A percentile compares a stretch with the other conserved stretches of the same genome.
These are phyloP conservation scores for Rhamnusium bicolor DNA, from an alignment of 2,888 invertebrate species.

Conservation along the genomic window DNA sequence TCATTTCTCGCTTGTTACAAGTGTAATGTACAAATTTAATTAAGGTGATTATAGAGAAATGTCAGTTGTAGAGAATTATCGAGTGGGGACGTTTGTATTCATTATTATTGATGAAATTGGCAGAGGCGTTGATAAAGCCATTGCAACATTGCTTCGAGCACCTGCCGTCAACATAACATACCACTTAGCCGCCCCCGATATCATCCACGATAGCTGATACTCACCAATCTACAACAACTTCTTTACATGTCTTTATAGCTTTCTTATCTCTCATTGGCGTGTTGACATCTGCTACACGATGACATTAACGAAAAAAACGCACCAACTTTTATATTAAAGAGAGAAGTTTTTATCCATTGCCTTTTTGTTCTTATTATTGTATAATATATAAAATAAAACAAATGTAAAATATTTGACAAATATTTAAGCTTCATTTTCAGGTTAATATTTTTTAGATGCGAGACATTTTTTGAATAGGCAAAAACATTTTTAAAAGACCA, in stretches of 20 bases:
- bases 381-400: too few species aligned
- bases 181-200: constrained; percentile 63
- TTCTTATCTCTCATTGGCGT: constrained; percentile 43
- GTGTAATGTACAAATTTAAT: constrained; percentile 15
- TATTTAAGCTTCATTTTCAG: too few species aligned
- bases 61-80: background rate
- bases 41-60: constrained; percentile 1
- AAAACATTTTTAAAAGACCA: too few species aligned
- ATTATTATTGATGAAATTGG: constrained; percentile 41
- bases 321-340: background rate
- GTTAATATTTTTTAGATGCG: too few species aligned
- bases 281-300: constrained; percentile 24
- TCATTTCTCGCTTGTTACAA: background rate
- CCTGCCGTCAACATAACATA: constrained; percentile 61
- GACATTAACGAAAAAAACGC: background rate
- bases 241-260: constrained; percentile 48
- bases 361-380: background rate
- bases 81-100: constrained; percentile 17
- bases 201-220: constrained; percentile 53
- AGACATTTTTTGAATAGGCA: too few species aligned
- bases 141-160: constrained; percentile 50
- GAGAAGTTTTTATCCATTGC: background rate
- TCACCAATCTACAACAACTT: constrained; percentile 53
- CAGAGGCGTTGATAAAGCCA: constrained; percentile 44
- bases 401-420: too few species aligned